Evolutionary conservation across 2,888 invertebrate species (phyloP), one percentile per base, ranked within the genome.

Genomic region (Geotrupes spiniger): DNA sequence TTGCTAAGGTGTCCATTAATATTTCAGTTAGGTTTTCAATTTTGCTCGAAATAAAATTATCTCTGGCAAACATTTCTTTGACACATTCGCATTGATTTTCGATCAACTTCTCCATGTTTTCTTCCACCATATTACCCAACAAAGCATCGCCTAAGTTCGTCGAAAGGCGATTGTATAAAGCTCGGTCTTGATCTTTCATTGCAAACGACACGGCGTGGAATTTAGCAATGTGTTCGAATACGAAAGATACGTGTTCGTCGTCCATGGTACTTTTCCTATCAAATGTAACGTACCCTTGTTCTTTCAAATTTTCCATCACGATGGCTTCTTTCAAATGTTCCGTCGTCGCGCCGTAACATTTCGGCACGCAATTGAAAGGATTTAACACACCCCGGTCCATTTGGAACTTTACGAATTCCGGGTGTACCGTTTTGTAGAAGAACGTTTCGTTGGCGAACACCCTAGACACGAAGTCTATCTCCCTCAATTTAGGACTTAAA

Each of bases 201-300:
- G 62, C 68, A 15, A 62, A 59, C 0, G 64, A 64, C 5, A 63
- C 43, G 1, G 66, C 62, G 46, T 70, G 70, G 11, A 65, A 62
- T 39, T 60, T 62, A 0, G 62, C 70, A 33, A 66, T 63, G 31
- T 63, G 61, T 4, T 53, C 54, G 11, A 69, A 41, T 8, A 65
- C 62, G 3, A 60, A 16, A 5, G 46, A 41, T 0, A 66, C 44
- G 46, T 69, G 68, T n/a, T 59, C 53, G 8, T 59, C 53, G 37
- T 66, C 54, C 54, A 70, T 61, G 3, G 59, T 58, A 3, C 52
- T 43, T 16, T 58, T 61, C 2, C 61, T 51, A 42, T 66, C 54
- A 57, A 63, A 62, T 33, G 66, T 33, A 12, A 56, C 46, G 46
- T 58, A 68, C 1, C 58, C 61, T 10, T 16, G 11, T 5, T 46